Conservation (phyloP, 2,113 vertebrate species). For the Gorsachius goisagi region DNA sequence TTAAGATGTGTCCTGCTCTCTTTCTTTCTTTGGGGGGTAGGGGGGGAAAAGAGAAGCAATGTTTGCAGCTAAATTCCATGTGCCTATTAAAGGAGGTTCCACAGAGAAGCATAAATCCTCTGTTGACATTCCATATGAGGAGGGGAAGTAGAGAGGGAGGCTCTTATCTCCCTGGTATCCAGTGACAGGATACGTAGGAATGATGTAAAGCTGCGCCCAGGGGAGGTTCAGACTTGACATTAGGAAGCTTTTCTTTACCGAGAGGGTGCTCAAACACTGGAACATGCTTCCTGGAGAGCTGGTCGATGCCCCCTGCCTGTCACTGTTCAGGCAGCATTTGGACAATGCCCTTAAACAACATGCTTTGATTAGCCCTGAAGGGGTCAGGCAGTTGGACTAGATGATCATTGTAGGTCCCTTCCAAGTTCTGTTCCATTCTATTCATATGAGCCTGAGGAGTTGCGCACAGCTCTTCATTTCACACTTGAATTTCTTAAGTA, state of each 20-base stretch:
- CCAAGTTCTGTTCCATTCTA: neutral
- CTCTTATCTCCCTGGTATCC: neutral
- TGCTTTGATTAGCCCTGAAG: neutral
- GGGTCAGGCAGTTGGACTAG: neutral
- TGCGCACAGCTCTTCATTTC: neutral
- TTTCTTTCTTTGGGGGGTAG: neutral
- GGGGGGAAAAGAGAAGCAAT: neutral
- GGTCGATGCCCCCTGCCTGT: rapidly evolving
- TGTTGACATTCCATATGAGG: neutral
- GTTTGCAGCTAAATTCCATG: neutral
- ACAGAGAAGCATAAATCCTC: neutral
- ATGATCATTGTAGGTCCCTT: neutral
- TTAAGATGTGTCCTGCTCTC: neutral
- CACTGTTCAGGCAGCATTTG: neutral
- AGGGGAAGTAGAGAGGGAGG: neutral
- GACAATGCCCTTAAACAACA: neutral
- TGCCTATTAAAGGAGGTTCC: neutral
- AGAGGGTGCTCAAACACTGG: neutral
- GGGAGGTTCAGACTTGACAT: neutral
- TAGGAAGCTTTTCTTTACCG: neutral
- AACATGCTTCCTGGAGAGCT: neutral
- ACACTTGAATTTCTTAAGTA: neutral
- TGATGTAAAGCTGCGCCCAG: neutral
- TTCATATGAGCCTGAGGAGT: neutral
- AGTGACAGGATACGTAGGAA: rapidly evolving